Conservation (phyloP, 2,797 vertebrate species). For the Hypotaenidia okinawae region DNA sequence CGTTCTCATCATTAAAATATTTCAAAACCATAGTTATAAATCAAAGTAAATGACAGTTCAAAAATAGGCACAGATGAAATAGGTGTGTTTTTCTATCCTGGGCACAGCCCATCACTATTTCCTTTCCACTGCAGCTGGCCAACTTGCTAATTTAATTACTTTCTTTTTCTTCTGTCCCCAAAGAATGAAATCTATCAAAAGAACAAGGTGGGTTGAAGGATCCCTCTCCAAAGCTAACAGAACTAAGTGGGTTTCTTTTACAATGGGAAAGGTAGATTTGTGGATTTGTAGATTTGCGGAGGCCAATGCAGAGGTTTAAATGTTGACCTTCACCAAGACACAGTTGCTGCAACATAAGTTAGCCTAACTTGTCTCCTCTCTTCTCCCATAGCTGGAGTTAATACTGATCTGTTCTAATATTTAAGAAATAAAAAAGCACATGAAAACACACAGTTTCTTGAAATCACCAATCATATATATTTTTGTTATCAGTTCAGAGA, state of each 20-base stretch:
- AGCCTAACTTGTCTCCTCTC: rapidly evolving
- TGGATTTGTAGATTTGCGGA: neutral
- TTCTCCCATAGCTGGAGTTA: neutral
- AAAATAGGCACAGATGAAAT: slow-evolving; percentile 48
- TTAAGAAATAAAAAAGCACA: neutral
- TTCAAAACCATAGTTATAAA: slow-evolving; percentile 59
- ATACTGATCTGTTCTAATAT: neutral
- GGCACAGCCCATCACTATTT: slow-evolving; percentile 36
- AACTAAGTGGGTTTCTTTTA: neutral
- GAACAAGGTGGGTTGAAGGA: neutral
- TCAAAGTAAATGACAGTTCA: slow-evolving; percentile 55
- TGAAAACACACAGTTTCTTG: neutral
- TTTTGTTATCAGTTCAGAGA: neutral
- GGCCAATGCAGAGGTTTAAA: neutral
- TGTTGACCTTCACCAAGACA: neutral
- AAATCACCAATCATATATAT: neutral
- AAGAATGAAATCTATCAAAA: slow-evolving; percentile 29
- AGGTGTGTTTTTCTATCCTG: slow-evolving; percentile 50
- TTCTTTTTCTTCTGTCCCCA: slow-evolving; percentile 14
- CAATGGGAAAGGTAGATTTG: neutral
- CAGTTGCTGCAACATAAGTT: neutral
- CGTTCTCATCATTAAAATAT: neutral
- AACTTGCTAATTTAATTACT: slow-evolving; percentile 46
- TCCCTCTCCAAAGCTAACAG: slow-evolving; percentile 32
- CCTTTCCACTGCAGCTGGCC: slow-evolving; percentile 38